A percentile compares a stretch with the other conserved stretches of the same genome.
These are phyloP conservation scores for Varanus komodoensis DNA, from an alignment of 2,113 vertebrate genomes.

Conservation along the genomic window DNA sequence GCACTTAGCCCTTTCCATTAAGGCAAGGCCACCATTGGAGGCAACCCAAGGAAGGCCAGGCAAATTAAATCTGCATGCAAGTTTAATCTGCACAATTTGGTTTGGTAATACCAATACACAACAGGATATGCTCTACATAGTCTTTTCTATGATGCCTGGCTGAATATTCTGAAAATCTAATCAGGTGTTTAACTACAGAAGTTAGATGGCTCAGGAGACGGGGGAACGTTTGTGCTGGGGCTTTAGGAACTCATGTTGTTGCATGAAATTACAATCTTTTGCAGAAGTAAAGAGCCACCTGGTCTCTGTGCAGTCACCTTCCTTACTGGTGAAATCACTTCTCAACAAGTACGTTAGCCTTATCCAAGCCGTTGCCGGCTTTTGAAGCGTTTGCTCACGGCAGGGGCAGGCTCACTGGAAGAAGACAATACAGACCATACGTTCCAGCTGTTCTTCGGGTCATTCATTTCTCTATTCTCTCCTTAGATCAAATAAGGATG, in stretches of 20 bases:
- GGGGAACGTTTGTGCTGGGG: conserved; percentile 8
- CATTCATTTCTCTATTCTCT: background rate
- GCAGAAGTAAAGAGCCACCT: conserved; percentile 34
- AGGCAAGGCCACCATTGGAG: background rate
- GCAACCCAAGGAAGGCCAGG: background rate
- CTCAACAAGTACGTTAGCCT: conserved; percentile 22
- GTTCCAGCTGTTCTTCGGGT: conserved; percentile 8
- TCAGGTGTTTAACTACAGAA: conserved; percentile 42
- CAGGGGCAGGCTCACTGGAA: conserved; percentile 8
- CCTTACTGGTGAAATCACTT: background rate
- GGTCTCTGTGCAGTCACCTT: conserved; percentile 20
- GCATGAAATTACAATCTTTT: conserved; percentile 27
- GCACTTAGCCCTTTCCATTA: background rate
- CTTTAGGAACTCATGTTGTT: conserved; percentile 27
- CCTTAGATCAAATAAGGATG: conserved; percentile 25
- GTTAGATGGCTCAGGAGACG: conserved; percentile 27
- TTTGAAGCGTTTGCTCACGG: conserved; percentile 13
- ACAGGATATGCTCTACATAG: conserved; percentile 6
- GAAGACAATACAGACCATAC: background rate
- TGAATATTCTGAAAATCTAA: conserved; percentile 44
- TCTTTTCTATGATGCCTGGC: conserved; percentile 11
- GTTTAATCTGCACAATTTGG: background rate
- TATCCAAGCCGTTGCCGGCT: background rate
- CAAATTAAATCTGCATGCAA: conserved; percentile 16
- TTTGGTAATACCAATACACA: conserved; percentile 28